These are phyloP conservation scores for Paragorgia papillata DNA, from an alignment of 92 coral and sea anemone species.

Conservation along the genomic window DNA sequence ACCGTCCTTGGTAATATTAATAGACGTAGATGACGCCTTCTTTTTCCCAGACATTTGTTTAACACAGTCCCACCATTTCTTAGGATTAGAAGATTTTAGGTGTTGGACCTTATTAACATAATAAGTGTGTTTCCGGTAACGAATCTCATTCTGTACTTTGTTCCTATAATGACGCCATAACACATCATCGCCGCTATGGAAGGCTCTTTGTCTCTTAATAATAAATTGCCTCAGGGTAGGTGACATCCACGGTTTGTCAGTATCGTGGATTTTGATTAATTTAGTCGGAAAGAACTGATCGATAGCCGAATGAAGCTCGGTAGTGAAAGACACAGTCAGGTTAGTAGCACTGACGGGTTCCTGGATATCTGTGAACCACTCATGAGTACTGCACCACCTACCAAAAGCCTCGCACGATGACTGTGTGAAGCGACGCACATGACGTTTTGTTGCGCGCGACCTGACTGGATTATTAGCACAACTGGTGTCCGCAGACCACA, in stretches of 20 bases:
- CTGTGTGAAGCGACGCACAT: conserved; percentile 22
- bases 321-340: too few relatives aligned
- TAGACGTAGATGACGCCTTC: conserved; percentile 1
- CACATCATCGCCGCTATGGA: too few relatives aligned
- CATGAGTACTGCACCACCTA: conserved; percentile 32
- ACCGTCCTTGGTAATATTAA: conserved; percentile 43
- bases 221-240: too few relatives aligned
- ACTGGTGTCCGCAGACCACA: not conserved
- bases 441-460: not conserved
- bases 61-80: conserved; percentile 60
- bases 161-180: too few relatives aligned
- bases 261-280: too few relatives aligned
- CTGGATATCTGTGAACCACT: conserved; percentile 18
- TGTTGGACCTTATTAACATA: too few relatives aligned
- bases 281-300: too few relatives aligned
- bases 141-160: conserved; percentile 51
- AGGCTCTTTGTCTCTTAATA: too few relatives aligned
- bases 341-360: conserved; percentile 1
- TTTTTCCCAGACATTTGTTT: conserved; percentile 53
- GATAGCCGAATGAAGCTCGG: too few relatives aligned
- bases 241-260: too few relatives aligned
- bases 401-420: conserved; percentile 28
- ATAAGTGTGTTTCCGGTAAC: conserved; percentile 29
- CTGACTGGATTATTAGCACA: not conserved
- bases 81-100: conserved; percentile 45